Evolutionary conservation across 1,140 invertebrate species (phyloP), one percentile per base, ranked within the genome.

Genomic region (Heliothis virescens): DNA sequence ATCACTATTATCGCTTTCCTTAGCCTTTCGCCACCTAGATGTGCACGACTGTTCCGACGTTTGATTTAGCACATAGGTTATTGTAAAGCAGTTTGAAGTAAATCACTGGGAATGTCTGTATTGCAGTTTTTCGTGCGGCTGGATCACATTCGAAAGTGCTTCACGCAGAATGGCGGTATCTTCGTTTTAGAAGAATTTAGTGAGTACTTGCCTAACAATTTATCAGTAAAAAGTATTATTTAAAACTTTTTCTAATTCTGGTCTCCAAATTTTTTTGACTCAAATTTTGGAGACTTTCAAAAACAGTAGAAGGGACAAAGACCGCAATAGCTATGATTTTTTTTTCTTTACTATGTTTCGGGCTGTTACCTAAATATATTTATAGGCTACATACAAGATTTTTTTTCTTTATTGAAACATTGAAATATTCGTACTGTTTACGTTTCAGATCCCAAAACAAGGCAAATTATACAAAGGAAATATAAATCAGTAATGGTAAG

Each of bases 121-220:
- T 98, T 99, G 90, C 97, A 99, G 99, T 99, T 99, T 96, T 99
- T 99, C 96, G 99, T 99, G 95, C 98, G 98, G 94, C 96, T 99
- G 95, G 98, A 98, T 96, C 99, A 99, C 95, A 99, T 99, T 95
- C 97, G 99, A 95, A 99, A 99, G 96, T 99, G 99, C 96, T 99
- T 99, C 96, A 99, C 99, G 79, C 98, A 99, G 95, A 99, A 99
- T 95, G 99, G 99, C 94, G 99, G 98, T 93, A 98, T 99, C 94
- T 99, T 99, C 96, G 97, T 99, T 92, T 96, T 99, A 94, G 99
- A 99, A 96, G 99, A 99, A 97, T 99, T 97, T 95, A 99, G 98
- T 99, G 96, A 98, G 98, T n/a, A n/a, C n/a, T n/a, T n/a, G n/a
- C n/a, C n/a, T n/a, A n/a, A n/a, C n/a, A n/a, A n/a, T n/a, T n/a